phyloP scores from a whole-genome alignment of 1,140 invertebrate genomes.

The Nomia melanderi region DNA sequence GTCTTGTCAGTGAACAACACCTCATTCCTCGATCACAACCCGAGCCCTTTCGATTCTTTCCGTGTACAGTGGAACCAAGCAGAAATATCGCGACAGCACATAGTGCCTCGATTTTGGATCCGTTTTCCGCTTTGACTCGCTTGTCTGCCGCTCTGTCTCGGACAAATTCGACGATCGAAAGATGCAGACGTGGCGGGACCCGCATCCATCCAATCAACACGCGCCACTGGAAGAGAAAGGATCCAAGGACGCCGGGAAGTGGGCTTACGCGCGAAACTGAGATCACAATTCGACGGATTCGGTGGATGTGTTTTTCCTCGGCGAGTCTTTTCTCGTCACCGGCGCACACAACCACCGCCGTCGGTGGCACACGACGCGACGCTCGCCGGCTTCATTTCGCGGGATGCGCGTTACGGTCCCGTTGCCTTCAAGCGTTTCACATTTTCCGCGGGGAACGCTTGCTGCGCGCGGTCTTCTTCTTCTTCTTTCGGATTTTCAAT shows the following conservation, averaged over 20 bases:
- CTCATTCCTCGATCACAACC: too few relatives aligned
- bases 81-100: not conserved
- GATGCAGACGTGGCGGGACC: conserved; percentile 69
- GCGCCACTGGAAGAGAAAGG: conserved; percentile 17
- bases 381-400: conserved; percentile 18
- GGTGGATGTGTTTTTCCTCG: conserved; percentile 37
- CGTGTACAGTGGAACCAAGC: too few relatives aligned
- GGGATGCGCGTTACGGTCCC: not conserved
- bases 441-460: conserved; percentile 14
- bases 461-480: not conserved
- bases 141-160: conserved; percentile 6
- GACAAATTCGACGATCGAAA: conserved; percentile 44
- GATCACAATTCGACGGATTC: conserved; percentile 53
- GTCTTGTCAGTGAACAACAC: too few relatives aligned
- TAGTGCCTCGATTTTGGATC: conserved; percentile 16
- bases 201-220: conserved; percentile 74
- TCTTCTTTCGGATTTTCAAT: conserved; percentile 3
- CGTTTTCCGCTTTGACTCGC: not conserved
- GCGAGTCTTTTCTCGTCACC: conserved; percentile 5
- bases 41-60: too few relatives aligned
- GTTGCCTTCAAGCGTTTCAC: conserved; percentile 26
- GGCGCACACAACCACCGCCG: not conserved
- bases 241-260: conserved; percentile 30
- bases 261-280: conserved; percentile 49
- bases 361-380: not conserved